Base-by-base conservation (phyloP, 2,113 vertebrate genomes). In the Tiliqua scincoides region DNA sequence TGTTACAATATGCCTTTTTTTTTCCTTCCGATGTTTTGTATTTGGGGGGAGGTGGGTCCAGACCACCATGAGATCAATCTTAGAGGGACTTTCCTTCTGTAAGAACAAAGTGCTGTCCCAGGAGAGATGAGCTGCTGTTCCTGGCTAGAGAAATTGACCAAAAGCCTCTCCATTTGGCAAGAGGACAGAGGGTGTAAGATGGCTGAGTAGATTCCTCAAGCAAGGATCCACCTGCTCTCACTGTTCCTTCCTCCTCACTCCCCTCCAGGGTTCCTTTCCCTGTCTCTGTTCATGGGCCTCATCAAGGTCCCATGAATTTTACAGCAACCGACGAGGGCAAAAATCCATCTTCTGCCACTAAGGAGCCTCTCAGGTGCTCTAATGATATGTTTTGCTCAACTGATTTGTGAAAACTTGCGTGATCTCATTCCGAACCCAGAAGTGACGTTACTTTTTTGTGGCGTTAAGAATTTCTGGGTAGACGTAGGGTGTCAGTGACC, bases 151-250 rank as follows among this genome's bases (percentile, higher is more conserved):
- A 82, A 82, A 37, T n/a, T 72, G 35, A 71, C n/a, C 32, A 61
- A 40, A 57, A 71, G 2, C 32, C n/a, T 62, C 73, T 77, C 12
- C 48, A 61, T 76, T 82, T 77, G 61, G 30, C 27, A 54, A 62
- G 67, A 75, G 6, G 62, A 25, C 17, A 27, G 48, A 77, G 72
- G n/a, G 62, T 68, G 5, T 68, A 87, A 76, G 85, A 68, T 83
- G 75, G 74, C 86, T 79, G 86, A 72, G 86, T 79, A 84, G 81
- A 88, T 84, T 77, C 86, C 74, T 52, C 81, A 87, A 87, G 81
- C n/a, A 32, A 65, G 32, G 72, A 80, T 80, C 85, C 59, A 86
- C 78, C 85, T 10, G 75, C 40, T 80, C 59, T 35, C 70, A 79
- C 71, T 73, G n/a, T 73, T 63, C 54, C n/a, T n/a, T 59, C 63